phyloP scores from a whole-genome alignment of 2,113 vertebrate species.

The Corythaeola cristata region DNA sequence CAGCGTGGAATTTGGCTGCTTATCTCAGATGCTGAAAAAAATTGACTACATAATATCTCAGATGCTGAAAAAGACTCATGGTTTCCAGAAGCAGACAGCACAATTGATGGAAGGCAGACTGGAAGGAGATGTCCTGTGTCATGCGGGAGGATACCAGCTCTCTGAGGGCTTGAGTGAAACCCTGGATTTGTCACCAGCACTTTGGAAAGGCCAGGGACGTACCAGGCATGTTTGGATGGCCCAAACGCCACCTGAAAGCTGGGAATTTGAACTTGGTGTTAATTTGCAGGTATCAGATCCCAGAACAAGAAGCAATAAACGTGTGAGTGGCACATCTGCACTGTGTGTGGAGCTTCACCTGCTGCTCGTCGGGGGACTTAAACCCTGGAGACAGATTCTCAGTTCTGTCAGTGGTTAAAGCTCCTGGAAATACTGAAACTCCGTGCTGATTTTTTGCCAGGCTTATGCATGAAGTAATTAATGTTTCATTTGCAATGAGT shows the following conservation, averaged over 20 bases:
- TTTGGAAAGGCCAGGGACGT: neutral
- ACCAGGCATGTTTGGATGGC: neutral
- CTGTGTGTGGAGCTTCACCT: neutral
- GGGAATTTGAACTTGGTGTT: neutral
- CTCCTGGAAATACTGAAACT: neutral
- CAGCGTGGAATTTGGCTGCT: neutral
- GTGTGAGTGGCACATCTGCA: neutral
- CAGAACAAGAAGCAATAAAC: fast-evolving
- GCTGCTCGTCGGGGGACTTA: neutral
- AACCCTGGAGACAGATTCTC: neutral
- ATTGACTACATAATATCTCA: neutral
- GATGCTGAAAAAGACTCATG: neutral
- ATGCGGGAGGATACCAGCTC: neutral
- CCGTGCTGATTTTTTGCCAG: neutral
- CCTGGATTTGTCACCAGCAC: neutral
- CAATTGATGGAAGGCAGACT: neutral
- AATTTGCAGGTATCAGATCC: neutral
- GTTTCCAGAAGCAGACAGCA: neutral
- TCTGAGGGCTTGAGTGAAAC: neutral
- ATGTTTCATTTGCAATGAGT: neutral
- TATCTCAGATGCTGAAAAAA: neutral
- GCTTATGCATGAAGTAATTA: neutral
- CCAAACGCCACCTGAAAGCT: neutral
- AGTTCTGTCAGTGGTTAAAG: neutral
- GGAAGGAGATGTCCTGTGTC: neutral